phyloP scores from a whole-genome alignment of 2,113 vertebrate genomes.

The Gopherus evgoodei region DNA sequence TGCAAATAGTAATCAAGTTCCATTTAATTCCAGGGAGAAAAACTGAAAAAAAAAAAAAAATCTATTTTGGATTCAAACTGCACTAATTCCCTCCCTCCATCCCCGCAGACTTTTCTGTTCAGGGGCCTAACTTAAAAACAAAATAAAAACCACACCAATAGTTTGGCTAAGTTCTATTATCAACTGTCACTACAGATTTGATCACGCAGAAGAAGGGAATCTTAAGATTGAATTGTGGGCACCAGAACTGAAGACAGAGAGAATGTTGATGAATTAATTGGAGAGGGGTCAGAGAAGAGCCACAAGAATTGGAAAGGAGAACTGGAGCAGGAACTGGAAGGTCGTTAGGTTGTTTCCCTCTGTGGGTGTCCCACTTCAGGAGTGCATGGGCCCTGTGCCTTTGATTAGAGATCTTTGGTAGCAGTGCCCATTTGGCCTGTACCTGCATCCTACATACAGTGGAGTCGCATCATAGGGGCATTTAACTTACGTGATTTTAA shows the following conservation, averaged over 20 bases:
- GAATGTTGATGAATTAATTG: too few species aligned
- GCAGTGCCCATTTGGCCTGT: too few species aligned
- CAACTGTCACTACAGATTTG: not conserved
- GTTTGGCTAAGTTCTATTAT: not conserved
- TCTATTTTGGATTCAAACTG: not conserved
- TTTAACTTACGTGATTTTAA: too few species aligned
- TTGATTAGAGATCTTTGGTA: not conserved
- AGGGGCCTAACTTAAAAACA: not conserved
- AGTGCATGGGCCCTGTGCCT: too few species aligned
- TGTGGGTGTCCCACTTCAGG: not conserved
- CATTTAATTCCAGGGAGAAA: not conserved
- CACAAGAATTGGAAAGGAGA: not conserved
- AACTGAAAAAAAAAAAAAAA: not conserved
- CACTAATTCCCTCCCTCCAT: not conserved
- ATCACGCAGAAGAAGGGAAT: not conserved
- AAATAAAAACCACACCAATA: not conserved
- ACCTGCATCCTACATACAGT: too few species aligned
- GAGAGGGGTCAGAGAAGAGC: not conserved
- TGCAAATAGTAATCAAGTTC: not conserved
- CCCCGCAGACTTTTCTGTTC: not conserved
- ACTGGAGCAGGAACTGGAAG: not conserved
- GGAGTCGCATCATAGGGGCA: too few species aligned
- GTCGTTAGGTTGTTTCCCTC: not conserved
- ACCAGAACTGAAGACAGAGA: too few species aligned
- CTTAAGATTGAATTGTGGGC: not conserved